These are phyloP conservation scores for Andrena hattorfiana DNA, from an alignment of 2,888 invertebrate species.

Conservation along the genomic window DNA sequence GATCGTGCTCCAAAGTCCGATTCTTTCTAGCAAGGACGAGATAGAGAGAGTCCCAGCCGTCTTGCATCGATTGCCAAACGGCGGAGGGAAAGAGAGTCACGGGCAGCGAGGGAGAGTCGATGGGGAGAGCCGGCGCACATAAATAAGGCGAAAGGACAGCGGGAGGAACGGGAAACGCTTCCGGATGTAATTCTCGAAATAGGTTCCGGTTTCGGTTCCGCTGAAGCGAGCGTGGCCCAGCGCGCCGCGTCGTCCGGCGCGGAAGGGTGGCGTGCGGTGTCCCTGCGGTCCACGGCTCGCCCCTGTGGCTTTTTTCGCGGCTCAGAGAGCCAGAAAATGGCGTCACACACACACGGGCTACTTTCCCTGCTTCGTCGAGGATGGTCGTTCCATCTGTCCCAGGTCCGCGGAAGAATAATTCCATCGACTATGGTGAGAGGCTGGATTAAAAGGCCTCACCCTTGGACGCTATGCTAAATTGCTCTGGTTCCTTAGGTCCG, in stretches of 20 bases:
- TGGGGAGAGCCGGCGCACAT: constrained; percentile 28
- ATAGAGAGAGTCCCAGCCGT: constrained; percentile 2
- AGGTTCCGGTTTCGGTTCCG: constrained; percentile 62
- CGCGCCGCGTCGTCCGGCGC: constrained; percentile 18
- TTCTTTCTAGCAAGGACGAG: not conserved
- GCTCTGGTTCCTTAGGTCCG: constrained; percentile 12
- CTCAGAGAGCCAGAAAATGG: constrained; percentile 60
- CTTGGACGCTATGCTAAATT: constrained; percentile 35
- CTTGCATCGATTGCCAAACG: constrained; percentile 15
- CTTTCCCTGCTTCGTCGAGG: not conserved
- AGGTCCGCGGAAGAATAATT: constrained; percentile 28
- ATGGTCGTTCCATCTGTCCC: not conserved
- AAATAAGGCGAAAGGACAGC: constrained; percentile 43
- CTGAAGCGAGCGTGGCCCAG: constrained; percentile 50
- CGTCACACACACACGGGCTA: constrained; percentile 24
- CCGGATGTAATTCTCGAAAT: constrained; percentile 66
- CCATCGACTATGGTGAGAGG: constrained; percentile 24
- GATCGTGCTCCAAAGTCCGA: not conserved
- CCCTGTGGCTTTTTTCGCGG: constrained; percentile 40
- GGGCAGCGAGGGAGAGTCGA: not conserved
- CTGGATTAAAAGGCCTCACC: constrained; percentile 21
- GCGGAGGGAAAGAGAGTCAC: not conserved
- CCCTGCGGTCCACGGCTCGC: constrained; percentile 22
- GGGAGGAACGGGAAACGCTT: constrained; percentile 31
- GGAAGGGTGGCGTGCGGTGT: constrained; percentile 9